Percentiles rank a stretch among this genome's conserved stretches.
These are phyloP conservation scores for Lepus europaeus DNA, from an alignment of 2,113 vertebrate species.

Conservation along the genomic window DNA sequence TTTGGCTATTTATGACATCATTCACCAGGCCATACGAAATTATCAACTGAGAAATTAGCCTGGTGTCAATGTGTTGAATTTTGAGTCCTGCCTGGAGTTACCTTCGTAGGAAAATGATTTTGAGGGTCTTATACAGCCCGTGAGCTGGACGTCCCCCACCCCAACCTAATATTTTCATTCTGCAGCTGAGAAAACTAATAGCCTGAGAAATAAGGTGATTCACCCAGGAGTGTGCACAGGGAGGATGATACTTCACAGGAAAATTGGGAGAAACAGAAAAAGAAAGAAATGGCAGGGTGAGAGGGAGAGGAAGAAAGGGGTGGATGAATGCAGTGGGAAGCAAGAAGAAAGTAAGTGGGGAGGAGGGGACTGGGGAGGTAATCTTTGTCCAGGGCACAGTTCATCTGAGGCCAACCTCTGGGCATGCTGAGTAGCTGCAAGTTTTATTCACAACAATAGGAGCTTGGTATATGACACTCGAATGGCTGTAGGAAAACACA, in stretches of 20 bases:
- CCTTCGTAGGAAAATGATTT: too few relatives aligned
- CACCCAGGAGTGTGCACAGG: background rate
- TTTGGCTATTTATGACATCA: too few relatives aligned
- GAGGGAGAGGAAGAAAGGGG: background rate
- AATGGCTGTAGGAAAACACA: background rate
- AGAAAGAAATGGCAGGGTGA: too few relatives aligned
- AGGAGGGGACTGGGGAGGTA: background rate
- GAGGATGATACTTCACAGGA: background rate
- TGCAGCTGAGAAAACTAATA: background rate
- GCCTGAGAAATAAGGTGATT: background rate
- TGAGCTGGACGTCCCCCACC: too few relatives aligned
- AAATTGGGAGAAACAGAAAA: background rate
- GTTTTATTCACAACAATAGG: background rate
- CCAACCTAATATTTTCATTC: background rate
- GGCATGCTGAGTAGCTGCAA: background rate
- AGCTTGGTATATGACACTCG: background rate
- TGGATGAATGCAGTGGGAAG: too few relatives aligned
- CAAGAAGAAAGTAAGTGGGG: too few relatives aligned
- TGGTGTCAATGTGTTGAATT: too few relatives aligned
- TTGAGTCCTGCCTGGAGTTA: too few relatives aligned
- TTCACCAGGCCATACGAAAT: too few relatives aligned
- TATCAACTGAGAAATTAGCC: too few relatives aligned
- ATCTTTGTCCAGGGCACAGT: background rate
- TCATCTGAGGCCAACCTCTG: background rate
- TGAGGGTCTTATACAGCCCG: too few relatives aligned